These are phyloP conservation scores for Microcebus murinus DNA, from an alignment of 2,113 vertebrate species.

Conservation along the genomic window DNA sequence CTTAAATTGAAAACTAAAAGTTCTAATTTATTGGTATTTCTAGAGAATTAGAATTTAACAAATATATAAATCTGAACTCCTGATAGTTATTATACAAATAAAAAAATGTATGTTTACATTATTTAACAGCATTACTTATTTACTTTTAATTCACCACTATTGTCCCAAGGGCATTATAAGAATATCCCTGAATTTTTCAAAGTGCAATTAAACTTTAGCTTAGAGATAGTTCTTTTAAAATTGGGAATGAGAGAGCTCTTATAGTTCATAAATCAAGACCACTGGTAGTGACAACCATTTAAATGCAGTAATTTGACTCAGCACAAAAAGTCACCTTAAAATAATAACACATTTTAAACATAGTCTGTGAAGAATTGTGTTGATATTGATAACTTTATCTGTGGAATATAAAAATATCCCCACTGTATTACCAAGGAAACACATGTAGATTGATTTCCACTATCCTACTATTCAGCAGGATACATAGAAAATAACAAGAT, in stretches of 20 bases:
- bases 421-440: background rate
- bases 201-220: conserved; percentile 13
- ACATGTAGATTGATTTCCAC: background rate
- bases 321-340: background rate
- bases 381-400: background rate
- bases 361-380: background rate
- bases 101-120: background rate
- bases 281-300: background rate
- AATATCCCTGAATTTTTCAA: background rate
- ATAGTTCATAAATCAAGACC: background rate
- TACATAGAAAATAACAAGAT: background rate
- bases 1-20: background rate
- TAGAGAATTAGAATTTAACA: background rate
- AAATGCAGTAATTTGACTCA: conserved; percentile 6
- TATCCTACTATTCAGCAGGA: background rate
- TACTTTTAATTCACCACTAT: background rate
- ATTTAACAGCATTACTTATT: conserved; percentile 7
- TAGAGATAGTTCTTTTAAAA: background rate
- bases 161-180: background rate
- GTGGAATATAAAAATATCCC: background rate
- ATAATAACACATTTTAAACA: background rate
- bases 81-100: background rate
- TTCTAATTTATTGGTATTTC: background rate
- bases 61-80: background rate
- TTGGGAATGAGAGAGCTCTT: background rate